Percentiles rank a stretch among this genome's conserved stretches.
These are phyloP conservation scores for Epinephelus moara DNA, from an alignment of 2,113 vertebrate species.

Conservation along the genomic window DNA sequence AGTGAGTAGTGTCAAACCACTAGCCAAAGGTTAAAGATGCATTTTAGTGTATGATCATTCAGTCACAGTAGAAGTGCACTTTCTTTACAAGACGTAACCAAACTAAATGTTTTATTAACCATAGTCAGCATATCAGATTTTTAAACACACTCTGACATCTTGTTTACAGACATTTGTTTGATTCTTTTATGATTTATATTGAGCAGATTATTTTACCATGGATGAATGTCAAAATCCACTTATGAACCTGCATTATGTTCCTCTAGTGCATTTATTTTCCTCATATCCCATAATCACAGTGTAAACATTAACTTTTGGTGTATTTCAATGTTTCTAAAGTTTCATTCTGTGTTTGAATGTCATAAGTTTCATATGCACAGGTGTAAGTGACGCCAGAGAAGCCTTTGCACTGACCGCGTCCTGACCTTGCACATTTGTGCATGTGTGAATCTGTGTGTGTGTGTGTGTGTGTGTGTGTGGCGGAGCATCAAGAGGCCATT, in stretches of 20 bases:
- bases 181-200: neutral
- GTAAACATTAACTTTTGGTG: neutral
- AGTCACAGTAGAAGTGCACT: neutral
- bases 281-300: neutral
- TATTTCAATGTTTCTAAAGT: neutral
- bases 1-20: neutral
- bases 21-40: neutral
- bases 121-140: too few relatives aligned
- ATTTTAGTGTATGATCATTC: neutral
- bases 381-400: slow-evolving; percentile 23
- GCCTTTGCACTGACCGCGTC: slow-evolving; percentile 26
- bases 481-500: slow-evolving; percentile 45
- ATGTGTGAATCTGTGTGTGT: slow-evolving; percentile 7
- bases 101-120: neutral
- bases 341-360: neutral
- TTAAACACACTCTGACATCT: neutral
- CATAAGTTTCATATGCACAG: neutral
- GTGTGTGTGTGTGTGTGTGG: slow-evolving; percentile 1
- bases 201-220: neutral
- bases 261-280: neutral
- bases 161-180: neutral
- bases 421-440: slow-evolving; percentile 15
- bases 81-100: neutral
- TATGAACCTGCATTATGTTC: neutral
- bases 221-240: too few relatives aligned